Conservation (phyloP, 2,888 invertebrate species). For the Leptinotarsa juncta region DNA sequence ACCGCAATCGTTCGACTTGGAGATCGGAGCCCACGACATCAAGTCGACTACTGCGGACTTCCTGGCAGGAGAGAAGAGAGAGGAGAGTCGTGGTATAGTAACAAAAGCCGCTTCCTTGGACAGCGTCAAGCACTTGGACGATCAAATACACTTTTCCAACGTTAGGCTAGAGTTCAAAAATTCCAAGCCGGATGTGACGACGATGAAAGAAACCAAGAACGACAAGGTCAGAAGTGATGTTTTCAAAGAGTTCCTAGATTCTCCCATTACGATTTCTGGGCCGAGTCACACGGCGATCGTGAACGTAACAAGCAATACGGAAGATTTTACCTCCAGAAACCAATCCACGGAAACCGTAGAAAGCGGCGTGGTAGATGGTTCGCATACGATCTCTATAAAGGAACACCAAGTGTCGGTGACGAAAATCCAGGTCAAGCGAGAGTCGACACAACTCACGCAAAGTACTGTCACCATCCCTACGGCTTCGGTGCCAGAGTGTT, state of each 20-base stretch:
- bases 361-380: slow-evolving; percentile 46
- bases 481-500: slow-evolving; percentile 74
- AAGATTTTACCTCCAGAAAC: slow-evolving; percentile 36
- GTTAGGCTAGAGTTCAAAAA: slow-evolving; percentile 39
- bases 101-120: slow-evolving; percentile 68
- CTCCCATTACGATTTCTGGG: slow-evolving; percentile 58
- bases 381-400: slow-evolving; percentile 51
- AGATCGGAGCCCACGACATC: slow-evolving; percentile 28
- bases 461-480: slow-evolving; percentile 48
- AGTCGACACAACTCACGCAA: slow-evolving; percentile 65
- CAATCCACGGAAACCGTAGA: slow-evolving; percentile 37
- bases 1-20: slow-evolving; percentile 53
- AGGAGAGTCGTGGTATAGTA: slow-evolving; percentile 47
- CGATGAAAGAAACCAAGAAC: slow-evolving; percentile 27
- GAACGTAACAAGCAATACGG: slow-evolving; percentile 52
- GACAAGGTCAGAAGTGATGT: slow-evolving; percentile 31
- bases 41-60: slow-evolving; percentile 36
- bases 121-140: slow-evolving; percentile 71
- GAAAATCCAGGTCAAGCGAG: slow-evolving; percentile 71
- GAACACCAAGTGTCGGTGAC: slow-evolving; percentile 68
- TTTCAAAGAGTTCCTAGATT: slow-evolving; percentile 32
- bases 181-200: slow-evolving; percentile 20
- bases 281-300: slow-evolving; percentile 62
- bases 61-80: slow-evolving; percentile 34
- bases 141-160: slow-evolving; percentile 49